Percentiles rank a stretch among this genome's conserved stretches.
Conservation (phyloP, 2,113 vertebrate genomes). For the Dunckerocampus dactyliophorus region DNA sequence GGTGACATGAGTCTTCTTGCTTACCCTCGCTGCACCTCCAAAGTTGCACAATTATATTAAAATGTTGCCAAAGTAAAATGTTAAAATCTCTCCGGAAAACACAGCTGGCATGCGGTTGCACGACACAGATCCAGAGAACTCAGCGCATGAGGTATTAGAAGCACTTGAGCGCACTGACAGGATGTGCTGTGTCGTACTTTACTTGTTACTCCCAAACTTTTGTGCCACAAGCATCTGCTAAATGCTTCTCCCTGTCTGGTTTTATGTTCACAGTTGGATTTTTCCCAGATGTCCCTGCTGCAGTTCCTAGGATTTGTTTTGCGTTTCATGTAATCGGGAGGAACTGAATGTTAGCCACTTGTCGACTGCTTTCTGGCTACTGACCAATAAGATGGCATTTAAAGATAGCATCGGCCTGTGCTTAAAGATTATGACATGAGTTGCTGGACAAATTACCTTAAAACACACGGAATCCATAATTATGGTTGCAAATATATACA, state of each 20-base stretch:
- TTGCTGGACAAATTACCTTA: too few relatives aligned
- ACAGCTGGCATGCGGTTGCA: not conserved
- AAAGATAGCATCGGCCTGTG: not conserved
- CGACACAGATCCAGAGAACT: not conserved
- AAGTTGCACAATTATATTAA: too few relatives aligned
- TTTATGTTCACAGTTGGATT: not conserved
- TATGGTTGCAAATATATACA: too few relatives aligned
- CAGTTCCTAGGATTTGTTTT: not conserved
- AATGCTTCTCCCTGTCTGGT: not conserved
- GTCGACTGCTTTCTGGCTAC: not conserved
- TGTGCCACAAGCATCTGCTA: not conserved
- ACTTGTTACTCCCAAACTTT: conserved; percentile 1
- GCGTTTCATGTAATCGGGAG: not conserved
- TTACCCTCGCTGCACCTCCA: too few relatives aligned
- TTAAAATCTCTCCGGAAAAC: not conserved
- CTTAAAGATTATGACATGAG: too few relatives aligned
- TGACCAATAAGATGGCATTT: not conserved
- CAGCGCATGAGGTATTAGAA: not conserved
- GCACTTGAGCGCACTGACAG: not conserved
- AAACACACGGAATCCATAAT: too few relatives aligned
- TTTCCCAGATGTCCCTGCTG: not conserved
- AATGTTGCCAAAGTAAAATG: too few relatives aligned
- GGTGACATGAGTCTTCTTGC: too few relatives aligned
- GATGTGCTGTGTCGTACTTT: not conserved
- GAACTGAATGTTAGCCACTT: too few relatives aligned